Evolutionary conservation across 1,140 invertebrate genomes (phyloP), one percentile per base, ranked within the genome.

Genomic region (Akabosia matsudoensis): DNA sequence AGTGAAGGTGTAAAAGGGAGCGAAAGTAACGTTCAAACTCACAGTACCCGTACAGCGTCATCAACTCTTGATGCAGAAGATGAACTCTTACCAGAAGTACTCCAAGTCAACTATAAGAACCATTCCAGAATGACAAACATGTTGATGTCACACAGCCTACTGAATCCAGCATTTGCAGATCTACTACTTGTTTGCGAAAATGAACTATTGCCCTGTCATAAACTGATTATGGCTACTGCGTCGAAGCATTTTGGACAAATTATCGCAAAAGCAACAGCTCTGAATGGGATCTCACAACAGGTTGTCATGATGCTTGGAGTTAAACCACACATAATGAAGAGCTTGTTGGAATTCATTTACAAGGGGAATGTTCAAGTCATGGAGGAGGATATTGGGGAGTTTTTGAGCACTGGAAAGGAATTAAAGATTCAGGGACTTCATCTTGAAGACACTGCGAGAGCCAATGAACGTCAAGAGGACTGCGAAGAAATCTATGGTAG

Each of bases 241-340:
- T 56, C 54, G 3, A 22, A 56, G 54, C n/a, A 22, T 3, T 22
- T 56, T 56, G 54, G 13, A 13, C 10, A 10, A 16, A 3, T 56
- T 13, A 56, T 56, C 3, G 54, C 4, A 22, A 56, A 56, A 10
- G 4, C 22, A 24, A 24, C 10, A 56, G 10, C 54, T 7, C 54
- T 56, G 4, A 70, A 10, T 85, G 85, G 84, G 85, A 85, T 85
- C 83, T 84, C 86, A 86, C 86, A 85, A 85, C 86, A 84, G 85
- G 54, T 56, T 4, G 3, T 56, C 14, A 7, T 56, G 54, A 56
- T 56, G 14, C 10, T 4, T 56, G 54, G 54, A 24, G 22, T 74
- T 45, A 74, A 56, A n/a, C 45, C 52, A 7, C 0, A 1, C n/a
- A 54, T 74, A 2, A 33, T 74, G 45, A 74, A 74, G 33, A 67